Base-by-base conservation (phyloP, 2,888 invertebrate species). In the Rambutsinella grinnellia region DNA sequence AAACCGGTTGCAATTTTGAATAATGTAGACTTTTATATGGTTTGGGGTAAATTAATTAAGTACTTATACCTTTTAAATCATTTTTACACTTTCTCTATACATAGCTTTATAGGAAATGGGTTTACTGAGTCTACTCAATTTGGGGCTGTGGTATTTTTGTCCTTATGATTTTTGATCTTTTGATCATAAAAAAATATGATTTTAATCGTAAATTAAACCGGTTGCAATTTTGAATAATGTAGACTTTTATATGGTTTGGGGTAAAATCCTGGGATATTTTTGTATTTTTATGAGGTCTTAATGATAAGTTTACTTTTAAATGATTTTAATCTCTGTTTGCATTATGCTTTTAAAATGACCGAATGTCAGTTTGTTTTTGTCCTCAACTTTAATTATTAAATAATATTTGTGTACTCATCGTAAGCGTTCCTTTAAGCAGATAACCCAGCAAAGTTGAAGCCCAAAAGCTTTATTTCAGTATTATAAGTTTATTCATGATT, bases 401-500 rank as follows among this genome's bases (percentile, higher is more conserved):
- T 49, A 46, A 53, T 3, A 23, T 46, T 36, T 13, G 26, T 53
- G 56, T 60, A 51, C 58, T 28, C 44, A 70, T 61, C 26, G n/a
- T n/a, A n/a, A n/a, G n/a, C n/a, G n/a, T n/a, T n/a, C n/a, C n/a
- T n/a, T n/a, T n/a, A n/a, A n/a, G n/a, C n/a, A n/a, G n/a, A n/a
- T n/a, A n/a, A n/a, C n/a, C n/a, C n/a, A n/a, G n/a, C n/a, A n/a
- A n/a, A n/a, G n/a, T n/a, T n/a, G n/a, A n/a, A n/a, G n/a, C n/a
- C n/a, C n/a, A n/a, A n/a, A n/a, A n/a, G n/a, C n/a, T n/a, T 51
- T 54, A 65, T 63, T 72, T 72, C 72, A 72, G 72, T 72, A 72
- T 72, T 72, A 72, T 66, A 58, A 60, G 65, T 54, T 71, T 70
- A 10, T 8, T 10, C 8, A 23, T 5, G 24, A 15, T 65, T 49